Percentiles rank a stretch among this genome's conserved stretches.
Conservation (phyloP, 1,140 invertebrate species). For the Calosoma granatense region DNA sequence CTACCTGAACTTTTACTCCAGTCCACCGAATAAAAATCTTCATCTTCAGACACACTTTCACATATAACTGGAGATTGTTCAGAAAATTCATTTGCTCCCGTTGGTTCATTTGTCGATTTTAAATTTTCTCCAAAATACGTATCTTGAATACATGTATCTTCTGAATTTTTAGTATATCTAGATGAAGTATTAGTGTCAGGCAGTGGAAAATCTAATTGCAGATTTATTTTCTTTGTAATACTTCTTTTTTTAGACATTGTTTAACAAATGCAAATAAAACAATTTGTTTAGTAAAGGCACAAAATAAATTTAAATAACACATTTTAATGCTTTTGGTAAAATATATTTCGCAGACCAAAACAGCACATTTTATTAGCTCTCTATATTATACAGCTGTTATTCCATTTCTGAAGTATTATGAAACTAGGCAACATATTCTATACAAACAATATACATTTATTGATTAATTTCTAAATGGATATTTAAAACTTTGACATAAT, state of each 20-base stretch:
- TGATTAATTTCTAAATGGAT: not conserved
- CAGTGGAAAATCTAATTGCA: not conserved
- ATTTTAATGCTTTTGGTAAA: too few relatives aligned
- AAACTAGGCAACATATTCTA: too few relatives aligned
- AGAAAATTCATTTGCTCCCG: not conserved
- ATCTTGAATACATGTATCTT: not conserved
- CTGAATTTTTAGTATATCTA: not conserved
- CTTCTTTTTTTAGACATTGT: not conserved
- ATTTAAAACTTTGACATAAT: not conserved
- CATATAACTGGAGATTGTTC: not conserved
- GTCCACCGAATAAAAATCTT: not conserved
- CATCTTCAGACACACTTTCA: too few relatives aligned
- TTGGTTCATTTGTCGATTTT: too few relatives aligned
- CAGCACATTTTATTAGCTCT: too few relatives aligned
- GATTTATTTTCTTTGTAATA: not conserved
- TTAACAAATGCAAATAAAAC: not conserved
- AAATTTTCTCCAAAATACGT: not conserved
- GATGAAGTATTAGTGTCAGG: not conserved
- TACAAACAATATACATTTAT: slow-evolving; percentile 4
- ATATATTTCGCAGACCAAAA: too few relatives aligned
- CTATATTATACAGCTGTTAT: too few relatives aligned
- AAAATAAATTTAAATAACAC: not conserved
- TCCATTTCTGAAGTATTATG: too few relatives aligned
- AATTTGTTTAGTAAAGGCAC: not conserved
- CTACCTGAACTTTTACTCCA: not conserved